Evolutionary conservation across 2,797 vertebrate species (phyloP), one percentile per base, ranked within the genome.

Genomic region (Manis pentadactyla): DNA sequence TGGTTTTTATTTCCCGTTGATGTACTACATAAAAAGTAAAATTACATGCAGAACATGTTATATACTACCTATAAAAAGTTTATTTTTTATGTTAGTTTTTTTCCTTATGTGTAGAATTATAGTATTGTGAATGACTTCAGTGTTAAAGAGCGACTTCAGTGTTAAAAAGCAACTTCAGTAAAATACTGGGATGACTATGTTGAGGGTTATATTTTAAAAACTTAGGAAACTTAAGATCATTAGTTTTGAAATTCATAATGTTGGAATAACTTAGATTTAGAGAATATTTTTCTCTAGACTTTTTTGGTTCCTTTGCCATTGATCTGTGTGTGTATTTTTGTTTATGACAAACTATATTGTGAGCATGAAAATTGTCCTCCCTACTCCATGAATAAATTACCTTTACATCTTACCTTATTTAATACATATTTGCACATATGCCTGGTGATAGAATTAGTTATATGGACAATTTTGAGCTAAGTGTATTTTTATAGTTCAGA

Each of bases 221-320:
- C 29, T 55, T 63, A 87, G 84, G 31, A 63, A 46, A 85, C 19
- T 71, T 39, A n/a, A 68, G 49, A 64, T 82, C 2, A 27, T 95
- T 93, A 94, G 23, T 92, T 69, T 94, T 95, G 59, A 96, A 96
- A 79, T 55, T 64, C 15, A 17, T 78, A 66, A 61, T 63, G 9
- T 63, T 68, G 9, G 34, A 86, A 66, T 96, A 77, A 74, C 31
- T 78, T 68, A 93, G 59, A 18, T 61, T 46, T 46, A 46, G 46
- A 46, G 31, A 31, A 27, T 31, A 71, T 73, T 59, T 59, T 7
- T 39, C 55, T 78, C 10, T 63, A 77, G 34, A 63, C 61, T 51
- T 79, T 73, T 31, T 34, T 51, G 49, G 37, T 89, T 92, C 57
- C 6, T 69, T 83, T 92, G 74, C 23, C 37, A 6, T 39, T 63